A percentile compares a stretch with the other conserved stretches of the same genome.
phyloP scores from a whole-genome alignment of 2,797 vertebrate genomes.

The Sylvilagus floridanus region DNA sequence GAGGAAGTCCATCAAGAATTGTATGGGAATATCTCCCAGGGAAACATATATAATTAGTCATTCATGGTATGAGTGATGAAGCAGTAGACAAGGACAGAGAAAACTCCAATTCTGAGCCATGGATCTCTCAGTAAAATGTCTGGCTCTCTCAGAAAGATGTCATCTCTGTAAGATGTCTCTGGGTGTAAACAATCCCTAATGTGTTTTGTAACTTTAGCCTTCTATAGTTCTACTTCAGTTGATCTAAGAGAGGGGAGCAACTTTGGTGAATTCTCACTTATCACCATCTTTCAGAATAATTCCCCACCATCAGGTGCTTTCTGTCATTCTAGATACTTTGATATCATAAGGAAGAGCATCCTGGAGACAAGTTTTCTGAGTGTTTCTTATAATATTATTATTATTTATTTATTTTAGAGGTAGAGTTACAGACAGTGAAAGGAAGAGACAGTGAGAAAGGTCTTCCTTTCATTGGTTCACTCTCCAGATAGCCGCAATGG shows the following conservation, averaged over 20 bases:
- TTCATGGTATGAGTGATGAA: not conserved
- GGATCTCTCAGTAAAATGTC: not conserved
- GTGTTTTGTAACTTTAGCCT: not conserved
- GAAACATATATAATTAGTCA: not conserved
- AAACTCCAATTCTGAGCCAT: not conserved
- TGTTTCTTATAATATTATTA: too few relatives aligned
- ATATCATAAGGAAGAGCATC: fast-evolving
- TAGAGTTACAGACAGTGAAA: too few relatives aligned
- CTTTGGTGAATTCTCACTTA: not conserved
- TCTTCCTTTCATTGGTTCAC: too few relatives aligned
- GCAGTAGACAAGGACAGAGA: not conserved
- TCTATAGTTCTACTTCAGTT: not conserved
- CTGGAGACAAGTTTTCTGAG: not conserved
- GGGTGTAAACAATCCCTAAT: not conserved
- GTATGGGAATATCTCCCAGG: not conserved
- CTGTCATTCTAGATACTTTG: fast-evolving
- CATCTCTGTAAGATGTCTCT: not conserved
- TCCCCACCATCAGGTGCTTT: not conserved
- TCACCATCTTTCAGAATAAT: not conserved
- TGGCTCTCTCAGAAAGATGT: not conserved
- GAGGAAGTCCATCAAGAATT: not conserved
- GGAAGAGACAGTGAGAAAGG: too few relatives aligned
- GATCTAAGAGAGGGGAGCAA: not conserved
- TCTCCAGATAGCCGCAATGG: too few relatives aligned
- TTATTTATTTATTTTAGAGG: too few relatives aligned